These are phyloP conservation scores for Diglossa cyanea DNA, from an alignment of 2,797 vertebrate genomes.

Conservation along the genomic window DNA sequence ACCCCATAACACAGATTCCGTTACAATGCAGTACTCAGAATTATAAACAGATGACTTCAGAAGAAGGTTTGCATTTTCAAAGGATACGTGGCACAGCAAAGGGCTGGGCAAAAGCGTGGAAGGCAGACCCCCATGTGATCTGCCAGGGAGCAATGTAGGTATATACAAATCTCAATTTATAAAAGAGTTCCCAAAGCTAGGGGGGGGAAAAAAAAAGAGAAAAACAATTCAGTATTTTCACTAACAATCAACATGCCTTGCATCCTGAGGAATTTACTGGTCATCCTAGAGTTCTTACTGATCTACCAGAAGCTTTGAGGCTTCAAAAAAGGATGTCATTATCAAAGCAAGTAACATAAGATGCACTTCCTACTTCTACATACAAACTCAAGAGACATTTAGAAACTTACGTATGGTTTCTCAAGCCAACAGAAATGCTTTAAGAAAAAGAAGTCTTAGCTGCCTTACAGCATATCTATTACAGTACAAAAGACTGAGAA, in stretches of 20 bases:
- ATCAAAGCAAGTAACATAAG: background rate
- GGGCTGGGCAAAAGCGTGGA: slow-evolving; percentile 97
- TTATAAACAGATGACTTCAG: background rate
- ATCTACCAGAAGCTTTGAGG: background rate
- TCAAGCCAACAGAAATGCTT: background rate
- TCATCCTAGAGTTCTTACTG: background rate
- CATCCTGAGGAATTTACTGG: background rate
- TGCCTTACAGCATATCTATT: background rate
- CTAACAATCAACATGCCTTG: background rate
- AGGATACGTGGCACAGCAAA: slow-evolving; percentile 99
- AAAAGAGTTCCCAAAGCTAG: slow-evolving; percentile 96
- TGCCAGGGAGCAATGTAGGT: slow-evolving; percentile 98
- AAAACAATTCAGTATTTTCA: background rate
- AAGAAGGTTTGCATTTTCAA: slow-evolving; percentile 26
- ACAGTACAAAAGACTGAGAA: background rate
- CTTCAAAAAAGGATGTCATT: background rate
- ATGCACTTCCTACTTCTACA: background rate
- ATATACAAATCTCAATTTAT: slow-evolving; percentile 96
- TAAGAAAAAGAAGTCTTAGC: background rate
- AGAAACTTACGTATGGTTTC: background rate
- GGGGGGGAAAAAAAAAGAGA: background rate
- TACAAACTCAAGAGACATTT: background rate
- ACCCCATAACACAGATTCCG: background rate
- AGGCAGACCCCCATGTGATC: slow-evolving; percentile 98
- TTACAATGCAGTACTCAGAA: background rate